These are phyloP conservation scores for Campoplex capitator DNA, from an alignment of 2,888 invertebrate genomes.

Conservation along the genomic window DNA sequence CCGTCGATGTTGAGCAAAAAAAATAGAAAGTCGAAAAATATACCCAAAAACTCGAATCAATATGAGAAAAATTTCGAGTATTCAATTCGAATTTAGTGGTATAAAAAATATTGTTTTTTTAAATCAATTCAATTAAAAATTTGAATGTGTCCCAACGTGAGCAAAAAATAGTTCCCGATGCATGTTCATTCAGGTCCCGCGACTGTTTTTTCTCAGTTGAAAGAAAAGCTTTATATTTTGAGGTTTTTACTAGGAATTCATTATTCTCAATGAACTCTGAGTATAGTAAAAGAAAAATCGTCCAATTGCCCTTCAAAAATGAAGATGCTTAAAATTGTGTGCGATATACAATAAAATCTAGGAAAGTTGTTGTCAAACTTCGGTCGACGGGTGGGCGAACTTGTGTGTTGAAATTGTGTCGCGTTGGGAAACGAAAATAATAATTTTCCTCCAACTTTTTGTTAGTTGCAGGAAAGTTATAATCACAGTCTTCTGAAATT, in stretches of 20 bases:
- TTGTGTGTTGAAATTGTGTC: constrained; percentile 4
- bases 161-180: background rate
- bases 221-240: background rate
- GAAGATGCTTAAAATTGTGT: background rate
- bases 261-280: background rate
- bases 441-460: background rate
- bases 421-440: background rate
- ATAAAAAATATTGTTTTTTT: background rate
- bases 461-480: background rate
- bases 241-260: background rate
- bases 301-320: background rate
- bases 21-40: background rate
- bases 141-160: background rate
- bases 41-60: background rate
- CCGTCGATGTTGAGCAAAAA: background rate
- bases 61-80: background rate
- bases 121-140: background rate
- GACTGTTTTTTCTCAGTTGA: background rate
- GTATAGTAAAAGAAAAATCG: background rate
- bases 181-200: background rate
- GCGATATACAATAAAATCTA: constrained; percentile 37
- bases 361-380: constrained; percentile 33
- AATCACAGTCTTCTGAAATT: background rate
- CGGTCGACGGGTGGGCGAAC: constrained; percentile 21
- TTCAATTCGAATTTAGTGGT: background rate